Evolutionary conservation across 2,888 invertebrate genomes (phyloP), one percentile per base, ranked within the genome.

Genomic region (Aphelenchoides bicaudatus): DNA sequence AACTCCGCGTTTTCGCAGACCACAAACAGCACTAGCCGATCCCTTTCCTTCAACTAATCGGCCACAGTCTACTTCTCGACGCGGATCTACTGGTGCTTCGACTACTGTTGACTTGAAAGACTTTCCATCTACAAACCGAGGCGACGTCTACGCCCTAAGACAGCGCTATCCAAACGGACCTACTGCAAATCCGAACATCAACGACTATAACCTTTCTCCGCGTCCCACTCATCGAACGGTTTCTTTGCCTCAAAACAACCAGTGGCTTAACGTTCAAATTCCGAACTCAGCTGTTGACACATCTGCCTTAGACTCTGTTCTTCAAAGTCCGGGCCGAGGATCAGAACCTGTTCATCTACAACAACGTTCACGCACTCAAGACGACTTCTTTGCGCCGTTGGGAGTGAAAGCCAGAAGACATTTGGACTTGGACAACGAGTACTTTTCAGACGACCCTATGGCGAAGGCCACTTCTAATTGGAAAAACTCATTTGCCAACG

Each of bases 361-460:
- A 2, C 43, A 25, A 6, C 43, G 43, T n/a, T 25, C 43, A n/a
- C 43, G 43, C 23, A 19, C 43, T 6, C 43, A n/a, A 6, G 8
- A 21, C 8, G 43, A 43, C 16, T 19, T 21, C 6, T 6, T 21
- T 10, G 10, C 34, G 34, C 34, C 34, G 34, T 10, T n/a, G 10
- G n/a, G 10, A 10, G n/a, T n/a, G n/a, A n/a, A n/a, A n/a, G n/a
- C n/a, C n/a, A n/a, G n/a, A n/a, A n/a, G n/a, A n/a, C n/a, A n/a
- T 1, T 43, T 43, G 23, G 49, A 48, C 28, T n/a, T 19, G 13
- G 52, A 51, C 38, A 43, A 49, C 39, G n/a, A n/a, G n/a, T n/a
- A n/a, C n/a, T n/a, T n/a, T n/a, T 4, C 49, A 16, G 70, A 67
- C 58, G 71, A 71, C 62, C 65, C 66, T 27, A 73, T 73, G 73